Conservation (phyloP, 2,888 invertebrate genomes). For the Chalcis sispes region DNA sequence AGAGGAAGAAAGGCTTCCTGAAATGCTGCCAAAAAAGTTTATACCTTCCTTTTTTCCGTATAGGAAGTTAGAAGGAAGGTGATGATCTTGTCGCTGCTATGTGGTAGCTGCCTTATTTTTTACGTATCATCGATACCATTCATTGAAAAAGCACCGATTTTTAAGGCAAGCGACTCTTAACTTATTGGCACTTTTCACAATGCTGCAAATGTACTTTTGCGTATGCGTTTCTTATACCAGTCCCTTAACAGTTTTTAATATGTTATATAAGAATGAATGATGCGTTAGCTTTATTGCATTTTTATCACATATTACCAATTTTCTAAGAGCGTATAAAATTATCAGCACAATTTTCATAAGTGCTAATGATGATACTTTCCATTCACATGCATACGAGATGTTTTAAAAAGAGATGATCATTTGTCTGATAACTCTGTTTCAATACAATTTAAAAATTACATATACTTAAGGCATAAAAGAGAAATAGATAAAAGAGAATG, state of each 20-base stretch:
- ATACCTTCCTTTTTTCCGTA: constrained; percentile 61
- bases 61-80: constrained; percentile 64
- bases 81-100: constrained; percentile 59
- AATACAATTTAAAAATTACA: constrained; percentile 48
- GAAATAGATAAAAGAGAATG: constrained; percentile 61
- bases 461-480: constrained; percentile 54
- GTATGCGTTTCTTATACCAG: constrained; percentile 56
- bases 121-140: constrained; percentile 62
- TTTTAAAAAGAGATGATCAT: constrained; percentile 27
- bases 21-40: constrained; percentile 69
- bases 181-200: constrained; percentile 58
- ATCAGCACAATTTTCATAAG: constrained; percentile 66
- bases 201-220: constrained; percentile 50
- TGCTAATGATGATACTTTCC: constrained; percentile 68
- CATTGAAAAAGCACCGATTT: constrained; percentile 59
- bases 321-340: constrained; percentile 70
- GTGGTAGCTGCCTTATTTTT: constrained; percentile 60
- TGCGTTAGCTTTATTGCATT: constrained; percentile 60
- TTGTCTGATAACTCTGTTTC: constrained; percentile 48
- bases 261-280: constrained; percentile 68
- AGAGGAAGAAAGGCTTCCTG: constrained; percentile 72
- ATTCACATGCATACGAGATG: constrained; percentile 54
- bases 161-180: constrained; percentile 52
- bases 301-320: constrained; percentile 64
- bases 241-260: constrained; percentile 46